phyloP scores from a whole-genome alignment of 2,113 vertebrate species.

The Oncorhynchus nerka region DNA sequence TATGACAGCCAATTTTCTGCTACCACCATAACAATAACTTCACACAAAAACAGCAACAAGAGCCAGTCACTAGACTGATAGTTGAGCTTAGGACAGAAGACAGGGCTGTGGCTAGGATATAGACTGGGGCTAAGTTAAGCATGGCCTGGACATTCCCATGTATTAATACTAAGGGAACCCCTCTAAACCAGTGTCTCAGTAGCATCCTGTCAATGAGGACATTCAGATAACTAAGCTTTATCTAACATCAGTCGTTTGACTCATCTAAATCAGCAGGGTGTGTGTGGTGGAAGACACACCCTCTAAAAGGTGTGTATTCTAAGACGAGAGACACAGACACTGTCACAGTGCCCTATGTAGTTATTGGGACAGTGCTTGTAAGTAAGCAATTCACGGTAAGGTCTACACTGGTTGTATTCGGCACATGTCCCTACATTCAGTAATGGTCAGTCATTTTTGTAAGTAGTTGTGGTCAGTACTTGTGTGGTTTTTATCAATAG shows the following conservation, averaged over 20 bases:
- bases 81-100: not conserved
- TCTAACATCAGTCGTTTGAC: not conserved
- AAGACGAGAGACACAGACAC: not conserved
- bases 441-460: too few species aligned
- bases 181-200: not conserved
- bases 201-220: not conserved
- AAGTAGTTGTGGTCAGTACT: too few species aligned
- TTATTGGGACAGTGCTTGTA: too few species aligned
- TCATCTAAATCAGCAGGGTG: not conserved
- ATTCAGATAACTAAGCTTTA: not conserved
- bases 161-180: not conserved
- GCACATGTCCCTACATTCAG: too few species aligned
- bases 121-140: too few species aligned
- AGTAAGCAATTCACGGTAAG: too few species aligned
- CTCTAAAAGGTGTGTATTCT: not conserved
- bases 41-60: not conserved
- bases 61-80: too few species aligned
- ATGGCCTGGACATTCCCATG: not conserved
- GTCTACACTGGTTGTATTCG: too few species aligned
- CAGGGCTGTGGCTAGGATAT: not conserved
- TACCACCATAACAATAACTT: not conserved
- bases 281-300: not conserved
- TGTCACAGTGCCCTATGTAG: too few species aligned
- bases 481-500: too few species aligned
- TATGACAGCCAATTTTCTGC: not conserved